A percentile compares a stretch with the other conserved stretches of the same genome.
Evolutionary conservation across 2,888 invertebrate species (phyloP).

Genomic region (Xestobium rufovillosum): DNA sequence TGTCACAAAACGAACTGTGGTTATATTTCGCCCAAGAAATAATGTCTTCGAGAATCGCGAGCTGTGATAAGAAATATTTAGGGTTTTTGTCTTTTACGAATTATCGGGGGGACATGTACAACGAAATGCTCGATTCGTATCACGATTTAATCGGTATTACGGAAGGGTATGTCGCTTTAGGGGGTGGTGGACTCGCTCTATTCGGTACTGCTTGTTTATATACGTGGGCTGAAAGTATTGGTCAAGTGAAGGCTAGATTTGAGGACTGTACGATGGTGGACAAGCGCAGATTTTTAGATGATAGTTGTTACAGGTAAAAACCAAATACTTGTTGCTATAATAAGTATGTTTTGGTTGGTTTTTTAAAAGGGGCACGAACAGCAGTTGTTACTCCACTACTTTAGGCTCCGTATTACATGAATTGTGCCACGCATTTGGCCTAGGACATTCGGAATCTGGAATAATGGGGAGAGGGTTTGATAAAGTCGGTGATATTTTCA

Average conservation of each 20-base stretch:
- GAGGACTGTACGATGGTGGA: constrained; percentile 60
- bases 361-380: constrained; percentile 61
- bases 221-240: constrained; percentile 74
- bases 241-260: constrained; percentile 57
- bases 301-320: constrained; percentile 72
- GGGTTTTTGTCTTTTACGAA: constrained; percentile 73
- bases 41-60: constrained; percentile 59
- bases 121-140: constrained; percentile 55
- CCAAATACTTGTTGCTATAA: constrained; percentile 1
- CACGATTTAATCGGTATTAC: constrained; percentile 62
- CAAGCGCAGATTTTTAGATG: constrained; percentile 71
- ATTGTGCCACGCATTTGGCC: constrained; percentile 87
- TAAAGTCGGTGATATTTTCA: constrained; percentile 70
- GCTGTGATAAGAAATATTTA: constrained; percentile 71
- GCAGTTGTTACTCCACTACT: constrained; percentile 84
- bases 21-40: constrained; percentile 76
- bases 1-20: constrained; percentile 79
- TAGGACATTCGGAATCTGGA: constrained; percentile 84
- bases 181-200: constrained; percentile 84
- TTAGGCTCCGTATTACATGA: constrained; percentile 90
- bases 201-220: constrained; percentile 86
- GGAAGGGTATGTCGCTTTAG: constrained; percentile 81
- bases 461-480: constrained; percentile 92
- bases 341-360: background rate
- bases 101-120: constrained; percentile 27